A percentile compares a stretch with the other conserved stretches of the same genome.
phyloP scores from a whole-genome alignment of 2,888 invertebrate genomes.

The Tenthredo livida region DNA sequence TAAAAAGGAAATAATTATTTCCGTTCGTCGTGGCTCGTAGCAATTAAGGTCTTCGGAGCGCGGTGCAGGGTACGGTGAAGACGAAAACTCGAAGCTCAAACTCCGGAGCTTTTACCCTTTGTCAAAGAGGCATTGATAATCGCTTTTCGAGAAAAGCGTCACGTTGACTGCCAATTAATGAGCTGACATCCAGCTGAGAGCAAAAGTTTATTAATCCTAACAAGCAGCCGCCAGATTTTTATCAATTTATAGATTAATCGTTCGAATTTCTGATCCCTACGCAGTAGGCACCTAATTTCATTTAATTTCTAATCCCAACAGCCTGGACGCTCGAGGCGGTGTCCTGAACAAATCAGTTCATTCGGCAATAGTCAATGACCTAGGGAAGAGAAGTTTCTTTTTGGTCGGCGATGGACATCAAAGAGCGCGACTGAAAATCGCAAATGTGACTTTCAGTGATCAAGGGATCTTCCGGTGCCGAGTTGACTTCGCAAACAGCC shows the following conservation, averaged over 20 bases:
- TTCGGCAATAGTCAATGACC: conserved; percentile 88
- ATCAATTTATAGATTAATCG: background rate
- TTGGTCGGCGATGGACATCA: conserved; percentile 83
- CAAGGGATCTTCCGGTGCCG: conserved; percentile 93
- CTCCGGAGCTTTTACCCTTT: conserved; percentile 29
- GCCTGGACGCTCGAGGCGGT: conserved; percentile 89
- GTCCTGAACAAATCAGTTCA: conserved; percentile 85
- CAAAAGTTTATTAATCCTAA: conserved; percentile 24
- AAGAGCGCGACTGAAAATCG: conserved; percentile 85
- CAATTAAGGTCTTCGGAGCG: conserved; percentile 15
- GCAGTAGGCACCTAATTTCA: background rate
- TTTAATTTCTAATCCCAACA: conserved; percentile 74
- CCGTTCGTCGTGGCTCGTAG: conserved; percentile 22
- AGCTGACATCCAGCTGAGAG: background rate
- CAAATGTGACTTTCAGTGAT: conserved; percentile 86
- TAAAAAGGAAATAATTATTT: conserved; percentile 43
- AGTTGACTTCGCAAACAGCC: conserved; percentile 93
- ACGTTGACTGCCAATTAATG: conserved; percentile 39
- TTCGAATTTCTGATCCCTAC: background rate
- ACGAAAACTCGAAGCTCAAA: conserved; percentile 19
- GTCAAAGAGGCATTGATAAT: conserved; percentile 44
- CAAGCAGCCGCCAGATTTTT: background rate
- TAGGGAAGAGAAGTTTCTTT: conserved; percentile 88
- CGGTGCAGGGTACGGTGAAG: background rate
- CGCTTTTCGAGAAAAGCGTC: conserved; percentile 12